Evolutionary conservation across 2,888 invertebrate species (phyloP), one percentile per base, ranked within the genome.

Genomic region (Ctena decussata): DNA sequence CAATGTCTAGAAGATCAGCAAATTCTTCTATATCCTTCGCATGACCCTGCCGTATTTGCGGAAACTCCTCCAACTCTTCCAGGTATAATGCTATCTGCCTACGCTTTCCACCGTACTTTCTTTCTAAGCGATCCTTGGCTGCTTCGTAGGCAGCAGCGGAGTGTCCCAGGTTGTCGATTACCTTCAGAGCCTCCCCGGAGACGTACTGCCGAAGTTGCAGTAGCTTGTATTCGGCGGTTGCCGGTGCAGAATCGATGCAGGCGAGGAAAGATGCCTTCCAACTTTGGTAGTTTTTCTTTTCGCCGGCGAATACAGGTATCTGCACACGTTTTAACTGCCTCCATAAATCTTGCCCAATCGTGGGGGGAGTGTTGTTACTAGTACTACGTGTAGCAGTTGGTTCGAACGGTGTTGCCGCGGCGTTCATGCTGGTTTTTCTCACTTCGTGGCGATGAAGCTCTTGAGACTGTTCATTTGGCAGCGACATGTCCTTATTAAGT

Each of bases 151-250:
- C 82, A 24, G 11, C 37, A 35, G 79, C 76, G 5, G 82, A 82
- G 41, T 85, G 74, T 27, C 82, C 82, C 2, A 80, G 71, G 27
- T 82, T 74, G 30, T 85, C 85, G n/a, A 81, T 73, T 15, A 69
- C 74, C n/a, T 74, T 77, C 18, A 80, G 57, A n/a, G 82, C 80
- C 18, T 82, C 73, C 46, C 88, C 85, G 24, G 60, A 27, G 18
- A 88, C 44, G 72, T 82, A 88, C 41, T 88, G 88, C 15, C 86
- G 32, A 8, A 88, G 46, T 41, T 88, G 85, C 73, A 88, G 76
- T 41, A n/a, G n/a, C n/a, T 82, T 85, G 37, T 82, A 85, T 72
- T 87, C 87, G 35, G 77, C 49, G 15, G 86, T 86, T 2, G 86
- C 82, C 24, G 84, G 84, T 21, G 86, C 80, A n/a, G 78, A 72